Conservation (phyloP, 2,888 invertebrate species). For the Sesia bembeciformis region DNA sequence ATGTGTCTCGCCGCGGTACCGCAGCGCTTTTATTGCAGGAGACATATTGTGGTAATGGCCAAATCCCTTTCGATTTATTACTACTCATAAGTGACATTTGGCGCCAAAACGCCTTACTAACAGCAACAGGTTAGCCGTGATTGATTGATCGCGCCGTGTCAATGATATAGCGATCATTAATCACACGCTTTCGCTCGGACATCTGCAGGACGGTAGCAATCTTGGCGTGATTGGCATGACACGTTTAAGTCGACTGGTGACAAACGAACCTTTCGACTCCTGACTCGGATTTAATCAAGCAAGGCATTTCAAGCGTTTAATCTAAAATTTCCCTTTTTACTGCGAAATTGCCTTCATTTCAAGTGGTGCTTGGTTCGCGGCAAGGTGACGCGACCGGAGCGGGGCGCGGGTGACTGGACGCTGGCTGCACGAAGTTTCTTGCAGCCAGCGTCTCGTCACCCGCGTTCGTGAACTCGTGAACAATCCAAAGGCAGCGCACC, state of each 20-base stretch:
- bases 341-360: too few relatives aligned
- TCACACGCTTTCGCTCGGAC: constrained; percentile 20
- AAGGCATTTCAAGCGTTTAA: too few relatives aligned
- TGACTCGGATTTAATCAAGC: neutral
- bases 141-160: constrained; percentile 26
- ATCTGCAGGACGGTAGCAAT: constrained; percentile 1
- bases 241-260: neutral
- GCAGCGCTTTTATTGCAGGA: neutral
- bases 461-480: constrained; percentile 11
- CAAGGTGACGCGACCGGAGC: neutral
- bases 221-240: neutral
- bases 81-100: neutral
- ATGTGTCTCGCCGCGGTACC: neutral
- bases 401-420: neutral
- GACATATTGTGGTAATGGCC: constrained; percentile 2
- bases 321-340: too few relatives aligned
- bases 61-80: neutral
- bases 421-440: neutral
- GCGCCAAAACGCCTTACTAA: neutral
- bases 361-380: too few relatives aligned
- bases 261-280: neutral
- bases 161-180: constrained; percentile 31
- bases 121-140: constrained; percentile 33
- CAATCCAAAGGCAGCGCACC: constrained; percentile 26
- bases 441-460: constrained; percentile 13